Percentiles rank a stretch among this genome's conserved stretches.
These are phyloP conservation scores for Diglossa brunneiventris DNA, from an alignment of 2,113 vertebrate genomes.

Conservation along the genomic window DNA sequence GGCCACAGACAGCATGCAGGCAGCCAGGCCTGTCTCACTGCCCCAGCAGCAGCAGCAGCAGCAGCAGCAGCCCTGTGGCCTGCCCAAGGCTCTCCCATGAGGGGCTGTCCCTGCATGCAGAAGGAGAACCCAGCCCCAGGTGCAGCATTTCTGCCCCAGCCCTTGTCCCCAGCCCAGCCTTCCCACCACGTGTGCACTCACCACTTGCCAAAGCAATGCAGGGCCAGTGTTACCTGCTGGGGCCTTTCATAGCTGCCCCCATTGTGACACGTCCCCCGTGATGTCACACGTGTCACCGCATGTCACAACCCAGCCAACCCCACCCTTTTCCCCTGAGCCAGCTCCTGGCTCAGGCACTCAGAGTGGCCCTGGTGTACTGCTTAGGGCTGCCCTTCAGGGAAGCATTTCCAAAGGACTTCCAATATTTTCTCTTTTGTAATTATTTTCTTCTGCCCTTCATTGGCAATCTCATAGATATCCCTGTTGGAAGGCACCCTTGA, in stretches of 20 bases:
- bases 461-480: no score
- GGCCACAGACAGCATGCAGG: not conserved
- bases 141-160: not conserved
- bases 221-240: not conserved
- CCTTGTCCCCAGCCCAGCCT: not conserved
- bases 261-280: not conserved
- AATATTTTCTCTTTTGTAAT: no score
- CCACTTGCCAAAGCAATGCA: not conserved
- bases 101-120: not conserved
- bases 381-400: no score
- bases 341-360: no score
- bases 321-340: no score
- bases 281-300: not conserved
- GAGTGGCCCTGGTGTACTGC: no score
- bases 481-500: no score
- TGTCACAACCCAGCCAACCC: no score
- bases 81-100: not conserved
- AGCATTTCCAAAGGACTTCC: no score
- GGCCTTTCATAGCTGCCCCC: not conserved
- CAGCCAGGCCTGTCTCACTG: not conserved
- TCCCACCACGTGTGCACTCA: not conserved
- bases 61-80: no score
- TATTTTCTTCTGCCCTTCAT: no score
- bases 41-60: no score
- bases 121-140: accelerated